Conservation (phyloP, 1,140 invertebrate species). For the Brachionus calyciflorus region DNA sequence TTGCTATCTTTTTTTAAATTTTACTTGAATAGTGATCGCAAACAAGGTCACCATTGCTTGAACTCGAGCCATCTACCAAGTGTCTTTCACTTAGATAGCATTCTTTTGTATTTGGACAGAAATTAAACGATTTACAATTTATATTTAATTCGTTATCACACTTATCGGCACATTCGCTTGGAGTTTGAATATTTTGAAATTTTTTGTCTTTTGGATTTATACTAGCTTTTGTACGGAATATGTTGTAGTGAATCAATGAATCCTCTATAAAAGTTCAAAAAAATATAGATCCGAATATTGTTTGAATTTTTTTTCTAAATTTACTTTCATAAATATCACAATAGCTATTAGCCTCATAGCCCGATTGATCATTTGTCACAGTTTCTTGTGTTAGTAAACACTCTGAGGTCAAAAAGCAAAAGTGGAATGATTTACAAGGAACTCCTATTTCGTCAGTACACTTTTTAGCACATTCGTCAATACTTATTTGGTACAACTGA, state of each 20-base stretch:
- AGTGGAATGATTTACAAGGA: conserved; percentile 21
- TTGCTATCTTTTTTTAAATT: too few relatives aligned
- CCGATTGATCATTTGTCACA: neutral
- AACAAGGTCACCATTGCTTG: neutral
- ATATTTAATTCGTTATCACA: conserved; percentile 41
- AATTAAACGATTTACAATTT: conserved; percentile 38
- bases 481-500: neutral
- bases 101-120: conserved; percentile 22
- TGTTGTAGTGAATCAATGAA: conserved; percentile 9
- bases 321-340: conserved; percentile 46
- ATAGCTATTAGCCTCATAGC: neutral
- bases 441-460: conserved; percentile 32
- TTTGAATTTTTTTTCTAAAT: neutral
- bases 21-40: conserved; percentile 39
- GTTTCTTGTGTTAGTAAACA: neutral
- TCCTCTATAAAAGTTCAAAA: conserved; percentile 21
- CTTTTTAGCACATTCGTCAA: conserved; percentile 44
- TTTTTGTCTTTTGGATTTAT: conserved; percentile 13
- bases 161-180: conserved; percentile 25
- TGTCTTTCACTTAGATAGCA: conserved; percentile 34
- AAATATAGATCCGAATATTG: neutral
- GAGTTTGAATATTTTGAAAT: neutral
- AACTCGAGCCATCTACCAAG: neutral
- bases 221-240: conserved; percentile 8
- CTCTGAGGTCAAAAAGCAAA: conserved; percentile 33